These are phyloP conservation scores for Thoracochromis brauschi DNA, from an alignment of 2,113 vertebrate genomes.

Conservation along the genomic window DNA sequence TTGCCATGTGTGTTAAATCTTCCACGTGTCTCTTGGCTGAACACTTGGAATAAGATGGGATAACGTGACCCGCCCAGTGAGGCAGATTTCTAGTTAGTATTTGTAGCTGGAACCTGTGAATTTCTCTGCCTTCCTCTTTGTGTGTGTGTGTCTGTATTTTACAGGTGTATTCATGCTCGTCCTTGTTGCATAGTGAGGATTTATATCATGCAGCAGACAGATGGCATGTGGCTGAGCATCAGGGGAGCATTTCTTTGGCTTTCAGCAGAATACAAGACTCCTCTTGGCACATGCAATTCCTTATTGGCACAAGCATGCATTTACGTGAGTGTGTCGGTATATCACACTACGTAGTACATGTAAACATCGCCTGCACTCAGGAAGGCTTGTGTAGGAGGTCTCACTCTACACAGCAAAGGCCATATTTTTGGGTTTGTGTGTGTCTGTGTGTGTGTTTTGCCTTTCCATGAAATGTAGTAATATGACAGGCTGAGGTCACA, in stretches of 20 bases:
- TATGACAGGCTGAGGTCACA: background rate
- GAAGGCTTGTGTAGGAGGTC: background rate
- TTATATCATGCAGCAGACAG: conserved; percentile 38
- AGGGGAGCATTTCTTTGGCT: conserved; percentile 41
- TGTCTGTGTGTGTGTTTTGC: background rate
- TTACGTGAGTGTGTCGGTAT: background rate
- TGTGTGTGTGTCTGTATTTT: background rate
- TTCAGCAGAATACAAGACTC: conserved; percentile 6
- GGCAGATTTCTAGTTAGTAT: background rate
- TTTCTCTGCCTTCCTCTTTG: background rate
- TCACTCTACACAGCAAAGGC: background rate
- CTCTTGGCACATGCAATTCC: background rate
- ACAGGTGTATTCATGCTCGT: background rate
- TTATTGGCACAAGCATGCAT: background rate
- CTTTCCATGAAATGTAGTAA: background rate
- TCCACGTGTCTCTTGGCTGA: background rate
- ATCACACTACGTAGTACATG: background rate
- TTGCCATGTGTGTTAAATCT: background rate
- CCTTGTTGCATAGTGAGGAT: background rate
- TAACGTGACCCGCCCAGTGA: background rate
- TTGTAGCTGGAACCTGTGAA: background rate
- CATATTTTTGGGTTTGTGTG: background rate
- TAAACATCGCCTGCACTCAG: background rate
- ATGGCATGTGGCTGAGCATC: conserved; percentile 48
- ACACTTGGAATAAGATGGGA: background rate